These are phyloP conservation scores for Hesperophylax magnus DNA, from an alignment of 1,140 invertebrate genomes.

Conservation along the genomic window DNA sequence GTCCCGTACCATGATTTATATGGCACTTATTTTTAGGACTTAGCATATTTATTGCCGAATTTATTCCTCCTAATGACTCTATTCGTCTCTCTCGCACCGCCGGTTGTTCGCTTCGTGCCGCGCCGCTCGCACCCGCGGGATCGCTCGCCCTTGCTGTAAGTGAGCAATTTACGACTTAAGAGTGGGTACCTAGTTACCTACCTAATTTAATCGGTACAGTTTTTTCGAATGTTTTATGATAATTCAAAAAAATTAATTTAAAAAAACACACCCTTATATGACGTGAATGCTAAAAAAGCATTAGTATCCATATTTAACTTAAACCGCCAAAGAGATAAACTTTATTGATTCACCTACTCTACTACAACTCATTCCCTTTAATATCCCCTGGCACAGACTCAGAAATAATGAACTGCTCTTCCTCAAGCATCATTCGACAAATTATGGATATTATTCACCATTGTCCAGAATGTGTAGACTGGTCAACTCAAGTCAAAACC, in stretches of 20 bases:
- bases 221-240: slow-evolving; percentile 49
- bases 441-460: too few relatives aligned
- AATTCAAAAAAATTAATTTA: slow-evolving; percentile 18
- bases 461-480: too few relatives aligned
- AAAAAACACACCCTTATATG: background rate
- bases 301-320: too few relatives aligned
- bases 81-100: slow-evolving; percentile 45
- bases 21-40: slow-evolving; percentile 58
- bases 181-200: slow-evolving; percentile 18
- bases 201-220: slow-evolving; percentile 54
- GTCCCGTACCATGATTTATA: slow-evolving; percentile 56
- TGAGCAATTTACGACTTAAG: slow-evolving; percentile 56
- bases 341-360: too few relatives aligned
- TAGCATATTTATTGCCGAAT: slow-evolving; percentile 59
- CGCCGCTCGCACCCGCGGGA: slow-evolving; percentile 35
- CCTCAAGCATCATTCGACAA: too few relatives aligned
- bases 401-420: too few relatives aligned
- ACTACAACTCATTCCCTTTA: too few relatives aligned
- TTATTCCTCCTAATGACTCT: slow-evolving; percentile 58
- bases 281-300: background rate
- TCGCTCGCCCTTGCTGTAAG: slow-evolving; percentile 47
- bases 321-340: too few relatives aligned
- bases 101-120: background rate
- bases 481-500: too few relatives aligned
- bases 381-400: too few relatives aligned